Percentiles rank a stretch among this genome's conserved stretches.
These are phyloP conservation scores for Fragum sueziense DNA, from an alignment of 2,888 invertebrate species.

Conservation along the genomic window DNA sequence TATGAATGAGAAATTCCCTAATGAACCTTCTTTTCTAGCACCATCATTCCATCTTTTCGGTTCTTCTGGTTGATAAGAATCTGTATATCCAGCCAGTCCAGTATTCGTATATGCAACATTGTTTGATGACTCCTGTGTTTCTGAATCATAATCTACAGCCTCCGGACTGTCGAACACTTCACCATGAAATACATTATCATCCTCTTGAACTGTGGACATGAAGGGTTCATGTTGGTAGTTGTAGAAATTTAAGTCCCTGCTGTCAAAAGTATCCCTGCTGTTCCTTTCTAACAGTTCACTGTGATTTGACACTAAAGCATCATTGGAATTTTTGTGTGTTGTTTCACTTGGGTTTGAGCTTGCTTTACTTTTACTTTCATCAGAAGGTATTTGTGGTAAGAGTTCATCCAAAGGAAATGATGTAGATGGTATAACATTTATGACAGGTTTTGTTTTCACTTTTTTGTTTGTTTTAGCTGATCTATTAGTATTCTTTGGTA, in stretches of 20 bases:
- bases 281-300: too few relatives aligned
- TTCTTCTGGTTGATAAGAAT: not conserved
- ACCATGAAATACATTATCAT: conserved; percentile 33
- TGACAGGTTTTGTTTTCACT: conserved; percentile 23
- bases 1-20: not conserved
- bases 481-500: not conserved
- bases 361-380: too few relatives aligned
- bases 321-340: too few relatives aligned
- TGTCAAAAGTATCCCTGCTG: too few relatives aligned
- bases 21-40: not conserved
- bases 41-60: not conserved
- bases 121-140: too few relatives aligned
- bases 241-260: too few relatives aligned
- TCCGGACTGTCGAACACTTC: conserved; percentile 28
- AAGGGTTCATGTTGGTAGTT: not conserved
- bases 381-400: conserved; percentile 40
- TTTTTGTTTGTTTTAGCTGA: not conserved
- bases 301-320: too few relatives aligned
- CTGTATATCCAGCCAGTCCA: not conserved
- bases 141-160: not conserved
- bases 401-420: conserved; percentile 57
- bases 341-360: conserved; percentile 21
- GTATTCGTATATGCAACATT: too few relatives aligned
- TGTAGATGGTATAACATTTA: conserved; percentile 39
- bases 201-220: not conserved